Evolutionary conservation across 2,113 vertebrate genomes (phyloP).

Genomic region (Sphaerodactylus townsendi): DNA sequence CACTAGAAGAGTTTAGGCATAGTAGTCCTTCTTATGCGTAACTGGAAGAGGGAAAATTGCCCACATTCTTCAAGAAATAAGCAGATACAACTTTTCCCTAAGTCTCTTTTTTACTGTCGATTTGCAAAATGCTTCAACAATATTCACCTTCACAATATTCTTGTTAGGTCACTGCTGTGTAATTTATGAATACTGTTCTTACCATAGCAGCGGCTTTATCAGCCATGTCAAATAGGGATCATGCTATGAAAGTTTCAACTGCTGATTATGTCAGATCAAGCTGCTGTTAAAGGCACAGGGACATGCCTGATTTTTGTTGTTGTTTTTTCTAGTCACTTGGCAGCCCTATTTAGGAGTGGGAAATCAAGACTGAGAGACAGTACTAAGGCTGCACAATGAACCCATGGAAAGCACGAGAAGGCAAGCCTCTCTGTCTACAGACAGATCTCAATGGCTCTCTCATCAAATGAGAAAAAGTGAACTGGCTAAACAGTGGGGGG

Average conservation of each 20-base stretch:
- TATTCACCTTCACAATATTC: not conserved
- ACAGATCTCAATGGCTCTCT: not conserved
- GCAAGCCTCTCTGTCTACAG: not conserved
- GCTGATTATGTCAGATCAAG: not conserved
- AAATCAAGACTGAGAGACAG: not conserved
- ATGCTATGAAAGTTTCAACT: not conserved
- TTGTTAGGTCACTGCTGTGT: not conserved
- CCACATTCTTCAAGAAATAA: not conserved
- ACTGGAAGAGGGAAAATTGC: not conserved
- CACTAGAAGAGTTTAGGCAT: not conserved
- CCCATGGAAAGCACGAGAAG: not conserved
- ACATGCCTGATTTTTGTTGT: not conserved
- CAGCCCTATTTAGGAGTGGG: not conserved
- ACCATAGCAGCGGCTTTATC: not conserved
- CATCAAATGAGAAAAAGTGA: not conserved
- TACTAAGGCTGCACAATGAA: not conserved
- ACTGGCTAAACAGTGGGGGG: too few species aligned
- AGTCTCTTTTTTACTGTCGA: not conserved
- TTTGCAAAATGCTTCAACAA: not conserved
- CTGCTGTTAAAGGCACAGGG: not conserved
- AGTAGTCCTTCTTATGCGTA: not conserved
- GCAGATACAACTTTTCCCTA: not conserved
- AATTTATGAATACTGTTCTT: not conserved
- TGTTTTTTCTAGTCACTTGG: not conserved
- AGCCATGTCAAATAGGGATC: not conserved